Evolutionary conservation across 2,797 vertebrate species (phyloP), one percentile per base, ranked within the genome.

Genomic region (Rhinoraja longicauda): DNA sequence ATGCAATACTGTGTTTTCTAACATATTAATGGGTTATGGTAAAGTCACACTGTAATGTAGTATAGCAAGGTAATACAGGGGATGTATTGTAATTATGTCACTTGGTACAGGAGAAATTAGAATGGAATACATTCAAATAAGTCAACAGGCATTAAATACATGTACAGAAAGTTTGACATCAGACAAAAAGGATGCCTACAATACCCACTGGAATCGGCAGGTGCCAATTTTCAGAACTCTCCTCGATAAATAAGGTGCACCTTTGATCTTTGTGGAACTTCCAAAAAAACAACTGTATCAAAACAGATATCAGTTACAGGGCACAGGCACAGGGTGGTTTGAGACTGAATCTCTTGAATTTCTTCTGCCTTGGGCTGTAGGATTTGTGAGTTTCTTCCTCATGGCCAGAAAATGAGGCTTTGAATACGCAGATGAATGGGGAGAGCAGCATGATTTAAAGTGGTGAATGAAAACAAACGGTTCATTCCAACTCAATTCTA

Each of bases 191-290:
- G 32, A 36, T n/a, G 13, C 45, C 90, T 36, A 9, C 39, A 73
- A 21, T 26, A 57, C 39, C 15, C 4, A 24, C 90, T 57, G 36
- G 15, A 19, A 67, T 67, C 62, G n/a, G 92, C 39, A 39, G n/a
- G 70, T 10, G n/a, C 59, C 84, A 67, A 19, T 36, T 64, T 36
- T 36, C 59, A 67, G 59, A 88, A 75, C 72, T 36, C 39, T 75
- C 36, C 29, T 15, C 36, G 26, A 45, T 75, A 91, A 91, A 91
- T 91, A 91, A 92, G 90, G 90, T 92, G 90, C 70, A 91, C 32
- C 21, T 72, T 75, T 57, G 45, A 26, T 67, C 84, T 67, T 36
- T 67, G n/a, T 53, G 39, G 24, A 73, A 57, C 70, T 75, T 92
- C 13, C 45, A 92, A 73, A 29, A 73, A 75, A 39, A 19, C 39